Evolutionary conservation across 1,140 invertebrate genomes (phyloP), one percentile per base, ranked within the genome.

Genomic region (Euura lappo): DNA sequence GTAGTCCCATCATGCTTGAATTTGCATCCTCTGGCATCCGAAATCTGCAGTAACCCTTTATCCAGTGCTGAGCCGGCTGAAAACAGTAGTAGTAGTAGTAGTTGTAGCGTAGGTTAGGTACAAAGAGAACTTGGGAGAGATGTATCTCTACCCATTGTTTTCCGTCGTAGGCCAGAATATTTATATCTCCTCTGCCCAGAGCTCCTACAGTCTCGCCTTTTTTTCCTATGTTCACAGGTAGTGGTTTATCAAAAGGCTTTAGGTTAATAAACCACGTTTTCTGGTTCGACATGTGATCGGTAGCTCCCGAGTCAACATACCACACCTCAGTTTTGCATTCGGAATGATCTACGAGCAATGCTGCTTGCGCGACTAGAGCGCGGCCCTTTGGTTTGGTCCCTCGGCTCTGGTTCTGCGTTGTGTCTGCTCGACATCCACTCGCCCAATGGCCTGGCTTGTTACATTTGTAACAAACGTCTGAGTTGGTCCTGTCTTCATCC

Each of bases 101-200:
- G 75, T 88, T 88, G 44, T 64, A 83, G 71, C 83, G 79, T 43
- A 88, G 68, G 64, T 87, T 78, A 0, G 87, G 85, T n/a, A 86
- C 81, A 78, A 72, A 86, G 67, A 87, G 71, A 6, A 87, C 85
- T 71, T 88, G 78, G 0, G 81, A 70, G 13, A 86, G 74, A 79
- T 77, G 72, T 73, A 77, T 77, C 60, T 65, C 4, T 28, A 60
- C 42, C 79, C 77, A 83, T 3, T 65, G 44, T 0, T 70, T 45
- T 44, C 79, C 79, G 69, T 82, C 70, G 43, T 68, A 77, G 42
- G 75, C 77, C 65, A 77, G 66, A 28, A 85, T 73, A 60, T 83
- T 77, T 7, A 84, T 80, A n/a, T 80, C 65, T 28, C 79, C 77
- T 75, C 78, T 79, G n/a, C 75, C 82, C 8, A 77, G 7, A 10